Conservation (phyloP, 2,113 vertebrate species). For the Coracopsis vasa region DNA sequence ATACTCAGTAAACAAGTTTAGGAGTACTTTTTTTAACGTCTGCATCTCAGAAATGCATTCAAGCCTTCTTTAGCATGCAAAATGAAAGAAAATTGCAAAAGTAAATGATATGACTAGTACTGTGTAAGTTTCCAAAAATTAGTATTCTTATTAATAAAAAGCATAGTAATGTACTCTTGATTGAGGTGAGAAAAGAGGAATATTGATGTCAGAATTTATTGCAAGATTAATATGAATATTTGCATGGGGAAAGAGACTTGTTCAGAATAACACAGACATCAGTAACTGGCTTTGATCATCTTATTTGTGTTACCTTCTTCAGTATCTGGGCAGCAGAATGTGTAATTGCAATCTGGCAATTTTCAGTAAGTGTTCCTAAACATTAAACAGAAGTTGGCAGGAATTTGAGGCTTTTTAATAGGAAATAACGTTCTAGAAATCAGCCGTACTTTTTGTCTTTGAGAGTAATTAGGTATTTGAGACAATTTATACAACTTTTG, state of each 20-base stretch:
- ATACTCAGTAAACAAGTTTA: not conserved
- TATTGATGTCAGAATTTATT: not conserved
- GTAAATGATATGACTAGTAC: conserved; percentile 32
- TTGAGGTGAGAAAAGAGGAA: not conserved
- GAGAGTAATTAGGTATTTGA: not conserved
- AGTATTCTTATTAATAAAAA: not conserved
- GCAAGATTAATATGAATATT: not conserved
- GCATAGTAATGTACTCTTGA: not conserved
- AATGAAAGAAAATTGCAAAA: conserved; percentile 56
- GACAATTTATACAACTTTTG: not conserved
- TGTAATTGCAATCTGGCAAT: not conserved
- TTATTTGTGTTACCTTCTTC: not conserved
- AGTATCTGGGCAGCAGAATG: not conserved
- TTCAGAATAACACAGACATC: not conserved
- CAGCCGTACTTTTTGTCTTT: not conserved
- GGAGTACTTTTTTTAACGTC: not conserved
- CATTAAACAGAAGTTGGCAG: not conserved
- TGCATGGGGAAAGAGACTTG: not conserved
- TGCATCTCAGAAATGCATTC: not conserved
- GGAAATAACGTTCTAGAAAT: not conserved
- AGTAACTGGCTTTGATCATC: not conserved
- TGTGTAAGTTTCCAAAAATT: not conserved
- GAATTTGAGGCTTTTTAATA: not conserved
- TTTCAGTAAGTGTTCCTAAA: conserved; percentile 2
- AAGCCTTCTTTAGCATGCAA: conserved; percentile 32